Percentiles rank a stretch among this genome's conserved stretches.
phyloP scores from a whole-genome alignment of 2,888 invertebrate species.

The Cephonodes hylas region DNA sequence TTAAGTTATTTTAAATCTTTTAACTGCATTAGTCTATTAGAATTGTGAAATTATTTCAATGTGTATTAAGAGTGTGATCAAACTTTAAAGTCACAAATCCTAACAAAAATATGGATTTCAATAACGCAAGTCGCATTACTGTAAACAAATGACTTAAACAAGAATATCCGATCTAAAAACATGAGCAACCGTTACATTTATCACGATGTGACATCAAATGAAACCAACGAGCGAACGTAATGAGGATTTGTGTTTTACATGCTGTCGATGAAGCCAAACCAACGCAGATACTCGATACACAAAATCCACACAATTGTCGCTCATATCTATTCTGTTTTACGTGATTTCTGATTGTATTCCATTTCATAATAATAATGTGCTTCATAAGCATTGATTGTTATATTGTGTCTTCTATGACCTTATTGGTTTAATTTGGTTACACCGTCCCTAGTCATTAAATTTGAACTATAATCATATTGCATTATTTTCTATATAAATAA shows the following conservation, averaged over 20 bases:
- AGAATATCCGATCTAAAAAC: not conserved
- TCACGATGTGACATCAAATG: not conserved
- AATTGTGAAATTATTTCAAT: no score
- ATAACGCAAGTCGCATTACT: not conserved
- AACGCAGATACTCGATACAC: constrained; percentile 47
- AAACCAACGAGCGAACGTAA: constrained; percentile 9
- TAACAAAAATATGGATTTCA: no score
- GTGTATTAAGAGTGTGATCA: no score
- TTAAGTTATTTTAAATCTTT: no score
- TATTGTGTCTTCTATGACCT: no score
- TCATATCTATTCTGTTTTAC: constrained; percentile 22
- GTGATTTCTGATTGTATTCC: constrained; percentile 28
- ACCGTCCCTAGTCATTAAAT: no score
- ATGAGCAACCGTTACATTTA: not conserved
- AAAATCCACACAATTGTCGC: constrained; percentile 34
- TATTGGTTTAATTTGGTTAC: no score
- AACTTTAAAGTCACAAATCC: no score
- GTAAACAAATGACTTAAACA: not conserved
- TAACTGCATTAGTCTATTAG: no score
- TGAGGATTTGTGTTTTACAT: constrained; percentile 19
- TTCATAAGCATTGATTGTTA: no score
- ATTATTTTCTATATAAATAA: no score
- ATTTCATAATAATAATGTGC: constrained; percentile 24
- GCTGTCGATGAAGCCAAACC: constrained; percentile 42
- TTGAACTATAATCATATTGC: no score